These are phyloP conservation scores for Taenaris catops DNA, from an alignment of 2,888 invertebrate species.

Conservation along the genomic window DNA sequence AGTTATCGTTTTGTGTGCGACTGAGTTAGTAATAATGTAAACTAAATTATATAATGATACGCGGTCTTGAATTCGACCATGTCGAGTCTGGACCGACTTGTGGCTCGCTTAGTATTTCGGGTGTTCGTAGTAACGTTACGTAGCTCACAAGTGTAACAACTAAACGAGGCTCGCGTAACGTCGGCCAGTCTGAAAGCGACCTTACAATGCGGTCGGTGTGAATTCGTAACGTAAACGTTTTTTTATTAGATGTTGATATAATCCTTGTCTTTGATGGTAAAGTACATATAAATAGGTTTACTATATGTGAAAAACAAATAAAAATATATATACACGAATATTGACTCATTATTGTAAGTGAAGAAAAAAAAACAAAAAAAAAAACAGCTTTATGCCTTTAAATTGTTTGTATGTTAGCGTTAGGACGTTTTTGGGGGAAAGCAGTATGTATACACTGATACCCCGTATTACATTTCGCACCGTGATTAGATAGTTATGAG, in stretches of 20 bases:
- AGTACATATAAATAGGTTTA: slow-evolving; percentile 75
- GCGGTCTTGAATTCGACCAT: slow-evolving; percentile 5
- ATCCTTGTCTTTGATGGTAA: slow-evolving; percentile 74
- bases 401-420: slow-evolving; percentile 69
- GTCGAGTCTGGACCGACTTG: slow-evolving; percentile 1
- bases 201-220: slow-evolving; percentile 3
- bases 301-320: slow-evolving; percentile 73
- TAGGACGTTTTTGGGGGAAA: slow-evolving; percentile 17
- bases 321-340: slow-evolving; percentile 79
- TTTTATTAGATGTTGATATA: slow-evolving; percentile 67
- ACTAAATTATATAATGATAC: slow-evolving; percentile 16
- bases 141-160: too few species aligned
- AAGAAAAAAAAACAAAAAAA: slow-evolving; percentile 57
- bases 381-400: slow-evolving; percentile 75
- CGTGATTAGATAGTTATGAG: slow-evolving; percentile 67
- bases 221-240: slow-evolving; percentile 19
- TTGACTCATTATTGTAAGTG: slow-evolving; percentile 67
- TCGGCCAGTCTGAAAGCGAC: background rate
- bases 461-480: slow-evolving; percentile 61
- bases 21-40: slow-evolving; percentile 12
- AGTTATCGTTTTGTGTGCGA: too few species aligned
- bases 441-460: slow-evolving; percentile 45
- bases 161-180: too few species aligned
- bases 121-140: too few species aligned
- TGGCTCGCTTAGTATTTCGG: background rate